Evolutionary conservation across 2,797 vertebrate genomes (phyloP).

Genomic region (Falco novaeseelandiae): DNA sequence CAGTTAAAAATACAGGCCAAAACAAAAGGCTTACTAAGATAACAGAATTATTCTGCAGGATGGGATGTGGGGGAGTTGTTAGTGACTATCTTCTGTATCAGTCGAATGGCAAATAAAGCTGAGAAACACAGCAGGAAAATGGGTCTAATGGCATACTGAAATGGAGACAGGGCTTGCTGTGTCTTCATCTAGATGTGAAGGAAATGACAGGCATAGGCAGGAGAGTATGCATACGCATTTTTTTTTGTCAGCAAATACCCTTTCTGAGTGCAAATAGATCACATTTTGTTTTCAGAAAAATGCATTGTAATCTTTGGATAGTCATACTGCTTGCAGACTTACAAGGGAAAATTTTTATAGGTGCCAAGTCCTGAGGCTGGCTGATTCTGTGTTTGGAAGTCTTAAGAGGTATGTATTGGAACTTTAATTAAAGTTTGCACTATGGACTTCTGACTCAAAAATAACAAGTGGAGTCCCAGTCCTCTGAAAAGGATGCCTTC

Average conservation of each 20-base stretch:
- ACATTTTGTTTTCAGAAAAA: not conserved
- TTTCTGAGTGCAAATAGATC: not conserved
- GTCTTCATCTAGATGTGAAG: not conserved
- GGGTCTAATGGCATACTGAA: not conserved
- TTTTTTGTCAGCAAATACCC: not conserved
- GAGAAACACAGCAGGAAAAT: not conserved
- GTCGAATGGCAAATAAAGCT: not conserved
- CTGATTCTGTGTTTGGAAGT: not conserved
- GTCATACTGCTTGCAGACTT: not conserved
- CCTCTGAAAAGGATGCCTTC: not conserved
- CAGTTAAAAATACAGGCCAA: not conserved
- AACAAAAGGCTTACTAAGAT: not conserved
- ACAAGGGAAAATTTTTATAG: not conserved
- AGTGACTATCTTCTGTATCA: not conserved
- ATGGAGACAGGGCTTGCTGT: not conserved
- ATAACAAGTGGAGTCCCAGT: not conserved
- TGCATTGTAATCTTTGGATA: not conserved
- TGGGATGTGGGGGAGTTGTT: not conserved
- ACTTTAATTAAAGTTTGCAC: not conserved
- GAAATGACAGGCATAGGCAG: not conserved
- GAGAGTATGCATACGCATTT: not conserved
- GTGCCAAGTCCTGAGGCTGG: not conserved
- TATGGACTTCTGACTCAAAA: not conserved
- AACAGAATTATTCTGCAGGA: not conserved
- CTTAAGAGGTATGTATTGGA: not conserved